These are phyloP conservation scores for Holothuria glaberrima DNA, from an alignment of 35 echinoderm and acorn worm species.

Conservation along the genomic window DNA sequence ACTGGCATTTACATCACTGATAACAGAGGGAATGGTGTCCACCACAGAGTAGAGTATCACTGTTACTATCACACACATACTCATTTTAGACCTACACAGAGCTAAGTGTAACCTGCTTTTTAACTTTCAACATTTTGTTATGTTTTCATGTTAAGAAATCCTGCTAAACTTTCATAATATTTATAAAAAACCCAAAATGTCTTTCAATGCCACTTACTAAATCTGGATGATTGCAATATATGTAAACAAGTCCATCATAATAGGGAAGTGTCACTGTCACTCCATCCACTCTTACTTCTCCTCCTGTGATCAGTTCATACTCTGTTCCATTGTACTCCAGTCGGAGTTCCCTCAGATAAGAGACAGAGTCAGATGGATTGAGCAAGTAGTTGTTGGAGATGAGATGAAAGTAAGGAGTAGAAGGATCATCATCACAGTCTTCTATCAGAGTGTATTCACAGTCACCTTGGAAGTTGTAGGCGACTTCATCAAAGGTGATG, in stretches of 20 bases:
- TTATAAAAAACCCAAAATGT: background rate
- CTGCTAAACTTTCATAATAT: background rate
- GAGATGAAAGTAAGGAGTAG: constrained; percentile 43
- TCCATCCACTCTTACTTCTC: constrained; percentile 67
- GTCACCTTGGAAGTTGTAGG: constrained; percentile 71
- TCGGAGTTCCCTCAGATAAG: constrained; percentile 43
- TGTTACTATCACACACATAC: too few species aligned
- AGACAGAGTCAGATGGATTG: constrained; percentile 48
- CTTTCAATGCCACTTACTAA: background rate
- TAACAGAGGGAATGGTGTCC: too few species aligned
- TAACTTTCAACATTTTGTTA: too few species aligned
- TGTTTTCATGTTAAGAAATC: too few species aligned
- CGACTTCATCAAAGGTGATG: constrained; percentile 72
- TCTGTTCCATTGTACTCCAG: constrained; percentile 49
- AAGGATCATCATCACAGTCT: constrained; percentile 27
- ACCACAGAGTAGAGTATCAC: too few species aligned
- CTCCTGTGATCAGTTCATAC: constrained; percentile 54
- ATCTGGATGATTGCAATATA: background rate
- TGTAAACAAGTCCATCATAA: background rate
- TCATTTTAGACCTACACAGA: too few species aligned
- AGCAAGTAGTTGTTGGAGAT: constrained; percentile 45
- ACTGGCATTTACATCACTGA: too few species aligned
- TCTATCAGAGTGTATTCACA: constrained; percentile 71
- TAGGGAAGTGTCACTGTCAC: constrained; percentile 48
- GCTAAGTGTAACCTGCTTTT: too few species aligned